These are phyloP conservation scores for Grapholita molesta DNA, from an alignment of 1,140 invertebrate species.

Conservation along the genomic window DNA sequence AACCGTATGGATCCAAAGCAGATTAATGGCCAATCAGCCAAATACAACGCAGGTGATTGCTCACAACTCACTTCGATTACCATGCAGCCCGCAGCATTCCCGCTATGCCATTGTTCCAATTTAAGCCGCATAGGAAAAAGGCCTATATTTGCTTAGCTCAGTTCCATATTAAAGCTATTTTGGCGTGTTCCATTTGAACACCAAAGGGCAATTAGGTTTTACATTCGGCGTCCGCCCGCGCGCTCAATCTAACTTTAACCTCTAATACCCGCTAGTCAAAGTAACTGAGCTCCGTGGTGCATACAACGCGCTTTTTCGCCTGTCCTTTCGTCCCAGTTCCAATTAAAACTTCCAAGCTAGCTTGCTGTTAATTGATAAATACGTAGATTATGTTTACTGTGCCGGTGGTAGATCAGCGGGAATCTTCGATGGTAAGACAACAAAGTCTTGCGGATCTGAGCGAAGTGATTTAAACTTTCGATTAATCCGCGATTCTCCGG, in stretches of 20 bases:
- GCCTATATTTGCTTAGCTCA: slow-evolving; percentile 22
- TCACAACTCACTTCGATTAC: slow-evolving; percentile 62
- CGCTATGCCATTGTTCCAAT: slow-evolving; percentile 19
- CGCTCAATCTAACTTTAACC: slow-evolving; percentile 64
- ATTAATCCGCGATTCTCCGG: slow-evolving; percentile 6
- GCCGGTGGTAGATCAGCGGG: neutral
- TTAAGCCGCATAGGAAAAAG: slow-evolving; percentile 20
- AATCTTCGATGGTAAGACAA: neutral
- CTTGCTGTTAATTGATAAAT: slow-evolving; percentile 3
- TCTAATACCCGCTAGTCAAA: slow-evolving; percentile 36
- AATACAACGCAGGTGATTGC: slow-evolving; percentile 66
- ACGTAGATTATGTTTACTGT: slow-evolving; percentile 2
- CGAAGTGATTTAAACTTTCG: slow-evolving; percentile 10
- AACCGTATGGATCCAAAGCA: slow-evolving; percentile 32
- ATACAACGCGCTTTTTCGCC: neutral
- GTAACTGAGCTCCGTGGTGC: neutral
- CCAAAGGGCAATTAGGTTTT: slow-evolving; percentile 70
- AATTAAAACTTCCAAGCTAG: neutral
- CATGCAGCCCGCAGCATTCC: slow-evolving; percentile 39
- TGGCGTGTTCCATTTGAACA: slow-evolving; percentile 57
- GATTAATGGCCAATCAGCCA: slow-evolving; percentile 60
- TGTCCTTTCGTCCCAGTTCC: neutral
- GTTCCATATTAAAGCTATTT: slow-evolving; percentile 36
- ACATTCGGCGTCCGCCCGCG: slow-evolving; percentile 55
- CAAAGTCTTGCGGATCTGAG: neutral